These are phyloP conservation scores for Euproctis similis DNA, from an alignment of 2,888 invertebrate genomes.

Conservation along the genomic window DNA sequence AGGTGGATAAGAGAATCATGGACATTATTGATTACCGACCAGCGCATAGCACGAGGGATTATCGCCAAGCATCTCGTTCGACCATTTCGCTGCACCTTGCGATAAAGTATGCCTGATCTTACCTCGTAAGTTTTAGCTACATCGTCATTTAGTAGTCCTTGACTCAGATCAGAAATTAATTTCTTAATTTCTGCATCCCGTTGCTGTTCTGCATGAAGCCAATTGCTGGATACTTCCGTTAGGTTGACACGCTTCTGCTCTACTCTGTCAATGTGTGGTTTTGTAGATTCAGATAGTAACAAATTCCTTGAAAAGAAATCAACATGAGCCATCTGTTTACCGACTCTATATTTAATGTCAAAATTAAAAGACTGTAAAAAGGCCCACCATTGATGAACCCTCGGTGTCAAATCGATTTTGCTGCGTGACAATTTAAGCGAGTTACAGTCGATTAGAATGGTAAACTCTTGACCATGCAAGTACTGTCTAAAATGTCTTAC, in stretches of 20 bases:
- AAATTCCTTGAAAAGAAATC: conserved; percentile 11
- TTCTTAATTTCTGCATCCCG: background rate
- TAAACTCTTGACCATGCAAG: conserved; percentile 6
- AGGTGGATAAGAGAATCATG: conserved; percentile 4
- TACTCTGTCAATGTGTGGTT: background rate
- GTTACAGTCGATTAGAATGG: conserved; percentile 11
- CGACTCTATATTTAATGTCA: background rate
- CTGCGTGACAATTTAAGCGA: conserved; percentile 1
- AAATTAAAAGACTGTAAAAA: conserved; percentile 3
- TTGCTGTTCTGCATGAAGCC: conserved; percentile 11
- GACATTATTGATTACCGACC: conserved; percentile 2
- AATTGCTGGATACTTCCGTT: conserved; percentile 1
- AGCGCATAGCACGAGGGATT: conserved; percentile 1
- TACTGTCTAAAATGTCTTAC: conserved; percentile 8
- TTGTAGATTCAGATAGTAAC: no score
- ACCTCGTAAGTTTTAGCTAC: conserved; percentile 2
- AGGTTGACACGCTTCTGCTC: conserved; percentile 4
- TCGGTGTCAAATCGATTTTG: conserved; percentile 3
- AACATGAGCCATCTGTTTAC: conserved; percentile 3
- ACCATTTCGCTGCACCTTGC: conserved; percentile 3
- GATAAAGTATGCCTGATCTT: background rate
- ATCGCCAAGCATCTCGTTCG: background rate
- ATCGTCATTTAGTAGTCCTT: no score
- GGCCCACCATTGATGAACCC: conserved; percentile 5
- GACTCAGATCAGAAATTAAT: background rate